Conservation (phyloP, 2,888 invertebrate species). For the Dinocampus coccinellae region DNA sequence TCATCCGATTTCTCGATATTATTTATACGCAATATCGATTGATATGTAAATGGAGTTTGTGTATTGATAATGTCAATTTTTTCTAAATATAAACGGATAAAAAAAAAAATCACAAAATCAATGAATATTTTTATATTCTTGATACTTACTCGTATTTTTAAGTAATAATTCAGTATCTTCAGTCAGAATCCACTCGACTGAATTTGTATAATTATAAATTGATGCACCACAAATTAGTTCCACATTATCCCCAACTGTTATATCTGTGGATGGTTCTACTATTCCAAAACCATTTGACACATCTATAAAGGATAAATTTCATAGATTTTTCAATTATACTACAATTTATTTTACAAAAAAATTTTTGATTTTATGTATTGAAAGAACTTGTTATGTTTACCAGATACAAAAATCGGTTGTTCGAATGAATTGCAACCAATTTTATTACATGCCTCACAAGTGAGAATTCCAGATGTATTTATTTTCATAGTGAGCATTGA, state of each 20-base stretch:
- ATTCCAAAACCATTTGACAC: conserved; percentile 69
- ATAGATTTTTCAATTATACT: background rate
- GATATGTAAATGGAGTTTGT: conserved; percentile 63
- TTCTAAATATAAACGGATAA: conserved; percentile 44
- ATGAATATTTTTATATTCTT: background rate
- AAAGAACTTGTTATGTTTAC: conserved; percentile 50
- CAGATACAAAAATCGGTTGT: conserved; percentile 62
- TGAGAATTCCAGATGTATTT: conserved; percentile 59
- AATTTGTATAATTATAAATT: conserved; percentile 68
- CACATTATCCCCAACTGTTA: conserved; percentile 73
- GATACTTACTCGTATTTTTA: conserved; percentile 48
- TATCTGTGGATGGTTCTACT: conserved; percentile 53
- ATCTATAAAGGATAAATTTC: conserved; percentile 61
- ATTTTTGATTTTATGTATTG: background rate
- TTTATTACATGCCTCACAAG: conserved; percentile 64
- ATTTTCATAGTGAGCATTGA: conserved; percentile 47
- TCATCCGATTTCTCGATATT: conserved; percentile 58
- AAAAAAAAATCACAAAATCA: background rate
- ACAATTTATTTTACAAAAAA: background rate
- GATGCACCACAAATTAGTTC: conserved; percentile 74
- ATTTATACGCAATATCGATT: conserved; percentile 60
- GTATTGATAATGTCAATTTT: conserved; percentile 44
- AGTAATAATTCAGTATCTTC: conserved; percentile 41
- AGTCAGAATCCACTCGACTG: conserved; percentile 71
- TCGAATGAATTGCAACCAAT: conserved; percentile 55